Conservation (phyloP, 2,113 vertebrate species). For the Dipodomys stephensi region DNA sequence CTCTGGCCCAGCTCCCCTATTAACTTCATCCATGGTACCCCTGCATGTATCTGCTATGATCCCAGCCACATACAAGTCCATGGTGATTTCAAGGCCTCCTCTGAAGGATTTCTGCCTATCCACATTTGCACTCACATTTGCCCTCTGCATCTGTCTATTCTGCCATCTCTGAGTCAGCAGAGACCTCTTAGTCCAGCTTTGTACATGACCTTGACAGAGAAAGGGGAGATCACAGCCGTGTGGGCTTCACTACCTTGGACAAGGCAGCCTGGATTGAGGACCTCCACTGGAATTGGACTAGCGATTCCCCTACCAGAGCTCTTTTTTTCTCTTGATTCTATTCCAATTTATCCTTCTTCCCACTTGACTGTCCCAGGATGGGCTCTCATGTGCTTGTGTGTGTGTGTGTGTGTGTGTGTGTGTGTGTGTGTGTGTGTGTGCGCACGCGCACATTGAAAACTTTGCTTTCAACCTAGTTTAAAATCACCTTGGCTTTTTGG, state of each 20-base stretch:
- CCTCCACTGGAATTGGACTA: neutral
- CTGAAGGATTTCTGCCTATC: neutral
- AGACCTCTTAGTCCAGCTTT: neutral
- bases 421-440: too few relatives aligned
- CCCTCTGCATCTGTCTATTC: neutral
- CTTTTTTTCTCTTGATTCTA: neutral
- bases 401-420: too few relatives aligned
- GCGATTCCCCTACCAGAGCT: too few relatives aligned
- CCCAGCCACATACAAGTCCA: neutral
- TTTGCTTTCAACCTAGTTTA: neutral
- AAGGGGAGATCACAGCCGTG: rapidly evolving
- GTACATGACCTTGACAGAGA: neutral
- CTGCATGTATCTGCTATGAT: neutral
- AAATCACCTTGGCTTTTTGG: neutral
- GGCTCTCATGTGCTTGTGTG: neutral
- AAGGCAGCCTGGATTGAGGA: neutral
- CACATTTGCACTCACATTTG: neutral
- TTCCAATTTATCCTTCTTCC: neutral
- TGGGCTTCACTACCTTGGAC: neutral
- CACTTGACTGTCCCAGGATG: too few relatives aligned
- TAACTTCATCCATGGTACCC: neutral
- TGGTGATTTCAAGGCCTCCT: neutral
- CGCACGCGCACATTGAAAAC: neutral
- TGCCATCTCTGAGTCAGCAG: neutral
- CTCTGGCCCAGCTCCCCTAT: rapidly evolving